These are phyloP conservation scores for Mythimna lalbum DNA, from an alignment of 2,888 invertebrate species.

Conservation along the genomic window DNA sequence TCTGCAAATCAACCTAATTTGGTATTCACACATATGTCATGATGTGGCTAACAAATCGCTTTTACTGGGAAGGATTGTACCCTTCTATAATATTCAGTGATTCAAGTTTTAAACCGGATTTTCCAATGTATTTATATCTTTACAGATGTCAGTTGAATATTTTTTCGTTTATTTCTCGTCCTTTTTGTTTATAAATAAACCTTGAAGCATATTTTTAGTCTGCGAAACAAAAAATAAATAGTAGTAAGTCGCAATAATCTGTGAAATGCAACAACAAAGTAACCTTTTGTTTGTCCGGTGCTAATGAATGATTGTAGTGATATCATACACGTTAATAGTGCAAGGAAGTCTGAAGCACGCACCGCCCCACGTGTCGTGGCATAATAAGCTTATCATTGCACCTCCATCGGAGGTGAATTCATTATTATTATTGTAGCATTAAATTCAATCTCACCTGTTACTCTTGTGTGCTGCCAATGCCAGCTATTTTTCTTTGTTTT, in stretches of 20 bases:
- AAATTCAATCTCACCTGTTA: conserved; percentile 35
- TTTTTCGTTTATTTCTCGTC: conserved; percentile 25
- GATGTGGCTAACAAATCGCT: conserved; percentile 6
- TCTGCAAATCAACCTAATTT: conserved; percentile 24
- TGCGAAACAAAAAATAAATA: conserved; percentile 12
- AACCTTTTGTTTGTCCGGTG: conserved; percentile 59
- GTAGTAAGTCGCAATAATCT: conserved; percentile 27
- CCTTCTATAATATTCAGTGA: conserved; percentile 5
- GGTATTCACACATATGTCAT: conserved; percentile 9
- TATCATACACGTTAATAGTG: conserved; percentile 66
- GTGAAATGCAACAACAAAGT: conserved; percentile 38
- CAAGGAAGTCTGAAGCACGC: conserved; percentile 61
- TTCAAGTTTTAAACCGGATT: conserved; percentile 13
- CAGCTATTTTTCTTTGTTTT: background rate
- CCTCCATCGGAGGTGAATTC: conserved; percentile 33
- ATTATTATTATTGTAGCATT: conserved; percentile 29
- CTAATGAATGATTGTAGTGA: conserved; percentile 67
- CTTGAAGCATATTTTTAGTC: background rate
- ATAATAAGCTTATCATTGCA: conserved; percentile 52
- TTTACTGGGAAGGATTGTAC: conserved; percentile 2
- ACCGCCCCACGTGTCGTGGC: conserved; percentile 51
- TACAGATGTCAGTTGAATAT: background rate
- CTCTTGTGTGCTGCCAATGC: background rate
- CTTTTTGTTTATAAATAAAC: conserved; percentile 32
- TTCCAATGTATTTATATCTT: conserved; percentile 30